Evolutionary conservation across 2,113 vertebrate genomes (phyloP).

Genomic region (Apteryx mantelli): DNA sequence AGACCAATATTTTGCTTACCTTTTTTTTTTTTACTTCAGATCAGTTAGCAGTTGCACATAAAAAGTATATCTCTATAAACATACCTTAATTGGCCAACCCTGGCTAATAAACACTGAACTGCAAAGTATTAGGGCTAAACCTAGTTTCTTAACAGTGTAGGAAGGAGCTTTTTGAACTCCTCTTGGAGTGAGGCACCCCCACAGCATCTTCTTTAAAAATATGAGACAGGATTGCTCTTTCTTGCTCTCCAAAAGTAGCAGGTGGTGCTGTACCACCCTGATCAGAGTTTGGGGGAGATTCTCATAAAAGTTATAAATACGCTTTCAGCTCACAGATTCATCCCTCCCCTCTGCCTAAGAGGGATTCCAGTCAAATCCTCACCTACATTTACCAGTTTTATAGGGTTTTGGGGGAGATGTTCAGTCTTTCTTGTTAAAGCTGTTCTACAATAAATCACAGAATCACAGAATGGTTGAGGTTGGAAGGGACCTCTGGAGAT

Average conservation of each 20-base stretch:
- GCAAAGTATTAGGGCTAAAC: neutral
- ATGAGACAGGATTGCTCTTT: neutral
- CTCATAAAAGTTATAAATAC: rapidly evolving
- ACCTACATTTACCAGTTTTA: neutral
- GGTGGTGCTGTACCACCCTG: neutral
- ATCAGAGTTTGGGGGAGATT: neutral
- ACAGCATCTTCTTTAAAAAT: neutral
- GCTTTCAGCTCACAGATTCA: neutral
- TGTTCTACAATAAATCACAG: neutral
- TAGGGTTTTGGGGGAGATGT: neutral
- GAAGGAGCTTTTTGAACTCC: neutral
- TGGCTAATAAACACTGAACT: neutral
- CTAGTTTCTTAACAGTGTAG: rapidly evolving
- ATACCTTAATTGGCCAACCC: neutral
- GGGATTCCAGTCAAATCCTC: neutral
- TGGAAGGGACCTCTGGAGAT: no score
- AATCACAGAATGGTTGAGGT: no score
- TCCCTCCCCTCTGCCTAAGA: neutral
- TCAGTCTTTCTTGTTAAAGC: neutral
- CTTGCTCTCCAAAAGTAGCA: neutral
- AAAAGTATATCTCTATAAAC: neutral
- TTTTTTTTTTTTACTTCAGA: neutral
- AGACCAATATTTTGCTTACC: neutral
- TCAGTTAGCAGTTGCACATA: neutral
- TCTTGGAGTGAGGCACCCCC: neutral